Percentiles rank a stretch among this genome's conserved stretches.
phyloP scores from a whole-genome alignment of 2,888 invertebrate genomes.

The Conus canariensis region DNA sequence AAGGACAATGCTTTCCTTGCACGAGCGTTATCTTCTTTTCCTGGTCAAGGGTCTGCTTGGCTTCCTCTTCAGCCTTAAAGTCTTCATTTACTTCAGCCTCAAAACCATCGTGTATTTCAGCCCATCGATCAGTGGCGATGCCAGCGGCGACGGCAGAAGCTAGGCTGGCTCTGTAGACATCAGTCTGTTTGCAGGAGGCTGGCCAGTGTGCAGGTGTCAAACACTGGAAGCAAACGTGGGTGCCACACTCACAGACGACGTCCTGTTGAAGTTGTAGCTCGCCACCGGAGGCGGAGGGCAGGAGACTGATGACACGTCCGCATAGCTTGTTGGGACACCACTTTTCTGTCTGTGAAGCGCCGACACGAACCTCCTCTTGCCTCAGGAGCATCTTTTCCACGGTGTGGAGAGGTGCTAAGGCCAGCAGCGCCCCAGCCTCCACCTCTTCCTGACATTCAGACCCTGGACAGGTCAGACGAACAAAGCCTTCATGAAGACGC shows the following conservation, averaged over 20 bases:
- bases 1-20: constrained; percentile 49
- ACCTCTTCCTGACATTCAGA: constrained; percentile 48
- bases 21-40: constrained; percentile 28
- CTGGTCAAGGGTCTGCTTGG: neutral
- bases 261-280: constrained; percentile 24
- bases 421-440: constrained; percentile 46
- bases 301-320: constrained; percentile 48
- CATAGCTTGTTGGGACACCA: constrained; percentile 54
- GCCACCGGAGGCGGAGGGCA: neutral
- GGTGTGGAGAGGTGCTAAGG: constrained; percentile 45
- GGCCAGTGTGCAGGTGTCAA: constrained; percentile 53
- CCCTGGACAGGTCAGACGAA: constrained; percentile 49
- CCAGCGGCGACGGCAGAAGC: neutral
- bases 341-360: constrained; percentile 35
- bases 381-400: constrained; percentile 42
- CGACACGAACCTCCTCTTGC: constrained; percentile 40
- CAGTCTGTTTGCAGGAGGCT: constrained; percentile 50
- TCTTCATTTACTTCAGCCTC: constrained; percentile 20
- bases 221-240: constrained; percentile 51
- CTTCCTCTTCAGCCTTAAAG: neutral
- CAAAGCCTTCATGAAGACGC: constrained; percentile 43
- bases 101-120: neutral
- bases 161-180: constrained; percentile 38
- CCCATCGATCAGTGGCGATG: constrained; percentile 2
- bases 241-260: constrained; percentile 50